phyloP scores from a whole-genome alignment of 2,113 vertebrate genomes.

The Potamarius usumacintae region DNA sequence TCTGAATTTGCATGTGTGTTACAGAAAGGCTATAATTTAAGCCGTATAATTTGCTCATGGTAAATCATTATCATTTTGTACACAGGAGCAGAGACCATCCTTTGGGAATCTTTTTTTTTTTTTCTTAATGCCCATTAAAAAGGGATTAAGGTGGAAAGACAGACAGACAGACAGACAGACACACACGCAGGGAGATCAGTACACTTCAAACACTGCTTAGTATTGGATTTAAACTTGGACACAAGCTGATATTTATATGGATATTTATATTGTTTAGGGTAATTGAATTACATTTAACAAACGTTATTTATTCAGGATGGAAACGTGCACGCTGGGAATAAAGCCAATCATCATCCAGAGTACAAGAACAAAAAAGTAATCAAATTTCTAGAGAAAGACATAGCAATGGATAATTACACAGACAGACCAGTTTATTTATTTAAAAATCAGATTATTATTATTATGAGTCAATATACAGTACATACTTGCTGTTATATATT shows the following conservation, averaged over 20 bases:
- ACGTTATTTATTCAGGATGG: not conserved
- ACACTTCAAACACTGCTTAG: constrained; percentile 15
- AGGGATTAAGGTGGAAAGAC: constrained; percentile 69
- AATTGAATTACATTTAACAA: not conserved
- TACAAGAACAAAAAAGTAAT: not conserved
- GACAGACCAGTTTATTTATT: not conserved
- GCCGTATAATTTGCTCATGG: constrained; percentile 1
- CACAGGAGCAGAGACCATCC: constrained; percentile 37
- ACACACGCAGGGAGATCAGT: constrained; percentile 9
- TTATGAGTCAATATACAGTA: not conserved
- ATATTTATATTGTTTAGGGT: not conserved
- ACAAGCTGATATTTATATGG: not conserved
- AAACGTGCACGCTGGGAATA: not conserved
- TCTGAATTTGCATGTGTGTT: too few relatives aligned
- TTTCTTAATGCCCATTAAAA: constrained; percentile 68
- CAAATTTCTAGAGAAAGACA: not conserved
- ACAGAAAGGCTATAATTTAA: constrained; percentile 5
- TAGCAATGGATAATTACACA: not conserved
- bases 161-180: not conserved
- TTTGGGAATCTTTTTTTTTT: constrained; percentile 57
- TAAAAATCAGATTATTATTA: not conserved
- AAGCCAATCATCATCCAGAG: not conserved
- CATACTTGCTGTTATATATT: not conserved
- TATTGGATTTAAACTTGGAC: not conserved
- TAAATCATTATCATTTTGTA: constrained; percentile 32